Base-by-base conservation (phyloP, 2,113 vertebrate species). In the Hypomesus transpacificus region DNA sequence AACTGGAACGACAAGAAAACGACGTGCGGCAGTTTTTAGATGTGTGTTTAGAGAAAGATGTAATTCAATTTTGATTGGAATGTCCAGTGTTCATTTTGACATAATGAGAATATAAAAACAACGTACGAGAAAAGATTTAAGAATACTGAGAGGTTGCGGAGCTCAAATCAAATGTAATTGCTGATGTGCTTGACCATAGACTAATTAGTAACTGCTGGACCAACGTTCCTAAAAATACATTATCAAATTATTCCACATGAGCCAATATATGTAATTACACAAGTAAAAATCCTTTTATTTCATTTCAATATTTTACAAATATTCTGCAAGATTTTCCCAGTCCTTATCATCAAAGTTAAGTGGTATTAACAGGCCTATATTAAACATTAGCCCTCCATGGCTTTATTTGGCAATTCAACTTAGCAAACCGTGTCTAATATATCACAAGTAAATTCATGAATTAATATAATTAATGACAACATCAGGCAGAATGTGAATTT, bases 221-320 rank as follows among this genome's bases (percentile, higher is more conserved):
- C 39, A 46, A 46, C 7, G 39, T 46, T 9, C 8, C 5, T 46
- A 46, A 46, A 46, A 46, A 46, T 46, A 46, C 1, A 46, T 46
- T 46, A 46, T 9, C 6, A 46, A 9, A 46, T 46, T 46, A 46
- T 11, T 46, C 7, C 39, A 34, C 31, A 46, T 11, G 9, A 46
- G 39, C 39, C 39, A 46, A 46, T 46, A 46, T 46, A 46, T 11
- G 4, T 11, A 46, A 46, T 46, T 7, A 9, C 9, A 46, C 39
- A 11, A n/a, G 24, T 69, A 58, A 21, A 8, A 31, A 39, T 34
- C 54, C 17, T 28, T 58, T 39, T 39, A 58, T 39, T 20, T 20
- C 8, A 13, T 54, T 14, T 34, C 16, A 22, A 69, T 69, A 57
- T 66, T 66, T 57, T 46, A 69, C 68, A 59, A 69, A 69, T 58